phyloP scores from a whole-genome alignment of 2,888 invertebrate species.

The Plebejus melissa region DNA sequence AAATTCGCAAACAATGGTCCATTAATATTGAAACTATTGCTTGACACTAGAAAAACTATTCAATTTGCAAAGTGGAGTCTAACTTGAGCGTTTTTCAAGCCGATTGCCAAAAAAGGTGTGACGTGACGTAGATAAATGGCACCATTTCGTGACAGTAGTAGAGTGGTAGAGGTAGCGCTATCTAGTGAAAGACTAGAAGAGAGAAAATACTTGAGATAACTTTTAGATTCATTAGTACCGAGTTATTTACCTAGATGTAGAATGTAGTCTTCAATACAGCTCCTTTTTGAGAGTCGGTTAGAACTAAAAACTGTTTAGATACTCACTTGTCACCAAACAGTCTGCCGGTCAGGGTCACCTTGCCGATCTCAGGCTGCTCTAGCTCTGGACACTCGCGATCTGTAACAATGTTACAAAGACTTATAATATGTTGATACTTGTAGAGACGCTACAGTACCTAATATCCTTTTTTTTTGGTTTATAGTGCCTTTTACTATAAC shows the following conservation, averaged over 20 bases:
- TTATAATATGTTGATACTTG: neutral
- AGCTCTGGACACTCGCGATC: constrained; percentile 93
- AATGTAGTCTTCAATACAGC: too few species aligned
- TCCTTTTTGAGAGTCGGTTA: neutral
- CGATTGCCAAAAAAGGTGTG: neutral
- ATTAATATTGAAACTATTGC: neutral
- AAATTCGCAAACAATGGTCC: too few species aligned
- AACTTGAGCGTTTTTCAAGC: too few species aligned
- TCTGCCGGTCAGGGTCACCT: constrained; percentile 86
- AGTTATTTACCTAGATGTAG: too few species aligned
- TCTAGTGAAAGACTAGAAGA: neutral
- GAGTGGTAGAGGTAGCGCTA: neutral
- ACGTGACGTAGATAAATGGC: neutral
- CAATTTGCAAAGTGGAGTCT: neutral
- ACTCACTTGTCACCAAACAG: constrained; percentile 86
- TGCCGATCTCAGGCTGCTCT: constrained; percentile 87
- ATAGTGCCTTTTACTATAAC: neutral
- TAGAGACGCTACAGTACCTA: neutral
- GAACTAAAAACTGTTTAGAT: neutral
- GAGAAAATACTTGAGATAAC: too few species aligned
- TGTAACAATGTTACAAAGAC: constrained; percentile 52
- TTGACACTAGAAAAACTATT: neutral
- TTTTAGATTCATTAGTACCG: too few species aligned
- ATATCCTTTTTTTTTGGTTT: neutral
- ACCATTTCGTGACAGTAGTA: neutral